phyloP scores from a whole-genome alignment of 2,888 invertebrate species.

The Chaetoderma sp. region DNA sequence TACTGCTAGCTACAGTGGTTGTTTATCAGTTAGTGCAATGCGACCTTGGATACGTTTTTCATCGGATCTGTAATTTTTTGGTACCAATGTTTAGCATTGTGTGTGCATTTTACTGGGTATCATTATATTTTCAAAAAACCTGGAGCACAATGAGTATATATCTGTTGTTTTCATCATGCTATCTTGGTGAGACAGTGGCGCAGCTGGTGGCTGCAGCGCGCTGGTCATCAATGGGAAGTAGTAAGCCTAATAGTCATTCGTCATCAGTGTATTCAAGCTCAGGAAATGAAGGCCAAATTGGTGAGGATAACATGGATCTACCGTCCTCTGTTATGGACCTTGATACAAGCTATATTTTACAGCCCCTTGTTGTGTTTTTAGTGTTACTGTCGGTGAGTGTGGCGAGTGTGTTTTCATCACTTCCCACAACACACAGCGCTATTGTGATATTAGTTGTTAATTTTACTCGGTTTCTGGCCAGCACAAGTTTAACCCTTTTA shows the following conservation, averaged over 20 bases:
- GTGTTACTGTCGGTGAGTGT: conserved; percentile 58
- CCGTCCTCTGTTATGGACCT: conserved; percentile 1
- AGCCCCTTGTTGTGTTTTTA: conserved; percentile 56
- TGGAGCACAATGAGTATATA: conserved; percentile 68
- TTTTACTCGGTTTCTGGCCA: conserved; percentile 62
- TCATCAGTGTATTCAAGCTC: neutral
- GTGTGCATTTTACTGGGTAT: conserved; percentile 66
- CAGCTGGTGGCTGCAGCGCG: conserved; percentile 42
- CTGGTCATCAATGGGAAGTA: neutral
- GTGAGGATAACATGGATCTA: too few species aligned
- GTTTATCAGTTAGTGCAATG: conserved; percentile 56
- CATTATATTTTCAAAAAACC: conserved; percentile 62
- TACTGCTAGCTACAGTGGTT: conserved; percentile 42
- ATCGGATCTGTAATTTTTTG: conserved; percentile 56
- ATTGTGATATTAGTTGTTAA: conserved; percentile 61
- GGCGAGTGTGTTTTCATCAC: conserved; percentile 63
- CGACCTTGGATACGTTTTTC: conserved; percentile 61
- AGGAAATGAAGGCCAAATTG: too few species aligned
- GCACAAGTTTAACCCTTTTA: conserved; percentile 57
- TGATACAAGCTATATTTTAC: conserved; percentile 41
- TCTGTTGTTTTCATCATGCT: conserved; percentile 65
- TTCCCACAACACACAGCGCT: conserved; percentile 61
- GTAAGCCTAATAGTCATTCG: neutral
- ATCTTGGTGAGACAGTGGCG: conserved; percentile 63
- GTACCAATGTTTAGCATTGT: conserved; percentile 66